Evolutionary conservation across 2,888 invertebrate species (phyloP), one percentile per base, ranked within the genome.

Genomic region (Limenitis camilla): DNA sequence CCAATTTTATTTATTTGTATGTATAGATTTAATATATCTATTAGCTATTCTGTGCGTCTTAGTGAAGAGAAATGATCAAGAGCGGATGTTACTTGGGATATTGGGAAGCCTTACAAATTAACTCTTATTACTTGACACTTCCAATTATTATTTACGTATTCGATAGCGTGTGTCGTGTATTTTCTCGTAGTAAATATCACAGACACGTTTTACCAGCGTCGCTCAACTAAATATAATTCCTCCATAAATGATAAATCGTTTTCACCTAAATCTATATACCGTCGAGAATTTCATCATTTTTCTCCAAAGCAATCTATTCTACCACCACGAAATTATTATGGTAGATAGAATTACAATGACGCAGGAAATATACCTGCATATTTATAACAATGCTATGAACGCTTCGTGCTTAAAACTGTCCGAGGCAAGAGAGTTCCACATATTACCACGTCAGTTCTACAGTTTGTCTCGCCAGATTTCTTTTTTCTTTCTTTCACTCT

Each of bases 221-320:
- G 58, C 52, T 63, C 56, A 55, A 59, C 60, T 61, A 59, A 56
- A 55, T 59, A 58, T 64, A 66, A 65, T 64, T 62, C 66, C 57
- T 59, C 58, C 65, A 61, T 61, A 63, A 72, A 72, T 70, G 69
- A 72, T 72, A 75, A 74, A 72, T 72, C 70, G 69, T 68, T 70
- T 69, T 63, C 67, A 59, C 61, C 61, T 39, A 53, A 51, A 56
- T 50, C 50, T 56, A 46, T 51, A 50, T 49, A 40, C 50, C 42
- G 48, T 47, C 47, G 39, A 50, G 51, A 50, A 47, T 50, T 41
- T 51, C 27, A 35, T 44, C 31, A 55, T 52, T 49, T 56, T 49
- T 45, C 45, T 19, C 9, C 6, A 35, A 27, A 35, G 45, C 30
- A 5, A 40, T 48, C 19, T 19, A 19, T 19, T 19, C 3, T 19